These are phyloP conservation scores for Pegoplata infirma DNA, from an alignment of 2,888 invertebrate species.

Conservation along the genomic window DNA sequence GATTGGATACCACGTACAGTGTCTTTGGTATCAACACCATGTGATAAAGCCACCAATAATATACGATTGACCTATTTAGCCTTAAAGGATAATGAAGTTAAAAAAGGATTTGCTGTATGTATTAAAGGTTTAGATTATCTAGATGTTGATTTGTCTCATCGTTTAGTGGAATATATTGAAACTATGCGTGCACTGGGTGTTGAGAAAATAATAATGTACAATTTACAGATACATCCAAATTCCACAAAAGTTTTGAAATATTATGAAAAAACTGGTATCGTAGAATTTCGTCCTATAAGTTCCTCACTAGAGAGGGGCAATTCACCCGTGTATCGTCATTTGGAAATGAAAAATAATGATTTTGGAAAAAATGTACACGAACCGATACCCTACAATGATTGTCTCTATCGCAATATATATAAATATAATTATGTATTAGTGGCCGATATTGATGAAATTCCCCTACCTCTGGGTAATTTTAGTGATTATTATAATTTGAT, in stretches of 20 bases:
- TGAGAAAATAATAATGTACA: constrained; percentile 92
- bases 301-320: constrained; percentile 93
- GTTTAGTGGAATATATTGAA: constrained; percentile 96
- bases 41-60: constrained; percentile 90
- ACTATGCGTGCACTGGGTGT: constrained; percentile 91
- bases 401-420: constrained; percentile 94
- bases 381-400: constrained; percentile 96
- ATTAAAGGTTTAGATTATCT: constrained; percentile 95
- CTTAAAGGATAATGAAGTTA: constrained; percentile 70
- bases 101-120: too few relatives aligned
- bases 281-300: constrained; percentile 87
- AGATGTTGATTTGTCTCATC: constrained; percentile 90
- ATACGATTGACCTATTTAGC: constrained; percentile 87
- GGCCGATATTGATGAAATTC: constrained; percentile 94
- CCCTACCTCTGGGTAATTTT: constrained; percentile 87
- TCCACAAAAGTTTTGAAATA: constrained; percentile 86
- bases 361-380: constrained; percentile 95
- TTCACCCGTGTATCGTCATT: constrained; percentile 89
- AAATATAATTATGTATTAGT: constrained; percentile 91
- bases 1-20: too few relatives aligned
- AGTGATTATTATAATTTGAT: constrained; percentile 87
- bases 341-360: constrained; percentile 90
- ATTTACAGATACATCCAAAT: constrained; percentile 91
- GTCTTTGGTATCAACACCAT: constrained; percentile 87
- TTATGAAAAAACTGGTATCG: constrained; percentile 82